These are phyloP conservation scores for Seira ritae DNA, from an alignment of 2,888 invertebrate species.

Conservation along the genomic window DNA sequence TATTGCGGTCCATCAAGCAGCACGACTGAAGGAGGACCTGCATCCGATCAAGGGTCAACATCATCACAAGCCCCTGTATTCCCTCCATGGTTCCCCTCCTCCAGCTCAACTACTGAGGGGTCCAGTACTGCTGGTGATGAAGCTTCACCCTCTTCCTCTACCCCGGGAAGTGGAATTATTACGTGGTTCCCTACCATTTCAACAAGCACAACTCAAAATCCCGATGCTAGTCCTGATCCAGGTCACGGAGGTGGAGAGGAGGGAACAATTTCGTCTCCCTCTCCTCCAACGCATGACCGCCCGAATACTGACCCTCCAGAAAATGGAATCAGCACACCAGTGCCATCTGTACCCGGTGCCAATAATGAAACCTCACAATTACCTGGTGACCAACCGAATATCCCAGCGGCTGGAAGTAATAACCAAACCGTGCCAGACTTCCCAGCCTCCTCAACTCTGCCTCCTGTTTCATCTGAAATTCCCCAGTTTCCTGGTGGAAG, in stretches of 20 bases:
- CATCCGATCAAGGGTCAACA: constrained; percentile 72
- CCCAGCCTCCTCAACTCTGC: constrained; percentile 14
- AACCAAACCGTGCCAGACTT: constrained; percentile 43
- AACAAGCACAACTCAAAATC: constrained; percentile 66
- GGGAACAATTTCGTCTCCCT: too few species aligned
- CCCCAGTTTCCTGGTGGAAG: constrained; percentile 34
- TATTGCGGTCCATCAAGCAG: constrained; percentile 58
- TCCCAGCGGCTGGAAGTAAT: constrained; percentile 25
- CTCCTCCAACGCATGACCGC: constrained; percentile 31
- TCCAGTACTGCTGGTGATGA: constrained; percentile 32
- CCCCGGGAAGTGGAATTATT: constrained; percentile 24
- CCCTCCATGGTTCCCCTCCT: constrained; percentile 54
- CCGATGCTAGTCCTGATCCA: constrained; percentile 72
- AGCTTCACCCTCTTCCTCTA: constrained; percentile 1
- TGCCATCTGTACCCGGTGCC: constrained; percentile 43
- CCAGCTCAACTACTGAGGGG: constrained; percentile 19
- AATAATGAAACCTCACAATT: constrained; percentile 73
- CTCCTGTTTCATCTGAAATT: constrained; percentile 30
- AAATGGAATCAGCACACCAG: constrained; percentile 6
- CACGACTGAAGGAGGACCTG: constrained; percentile 73
- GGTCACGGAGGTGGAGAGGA: too few species aligned
- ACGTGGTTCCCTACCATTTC: constrained; percentile 59
- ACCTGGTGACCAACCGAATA: constrained; percentile 60
- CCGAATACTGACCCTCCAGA: constrained; percentile 37
- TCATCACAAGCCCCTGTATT: constrained; percentile 64